Evolutionary conservation across 2,888 invertebrate species (phyloP).

Genomic region (Fissipunctia ypsillon): DNA sequence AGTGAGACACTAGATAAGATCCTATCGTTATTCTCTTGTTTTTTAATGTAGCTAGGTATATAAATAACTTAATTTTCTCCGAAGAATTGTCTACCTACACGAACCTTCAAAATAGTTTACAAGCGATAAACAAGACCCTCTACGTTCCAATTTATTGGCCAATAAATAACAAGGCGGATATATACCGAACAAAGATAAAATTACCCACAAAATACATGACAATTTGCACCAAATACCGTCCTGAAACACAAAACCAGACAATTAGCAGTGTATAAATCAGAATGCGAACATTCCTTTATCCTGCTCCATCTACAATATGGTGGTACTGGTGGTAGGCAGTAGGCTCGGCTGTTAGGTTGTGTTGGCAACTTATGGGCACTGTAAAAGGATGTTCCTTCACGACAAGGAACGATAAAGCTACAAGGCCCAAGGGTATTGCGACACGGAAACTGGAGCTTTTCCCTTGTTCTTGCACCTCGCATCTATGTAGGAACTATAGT

Average conservation of each 20-base stretch:
- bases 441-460: slow-evolving; percentile 78
- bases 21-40: background rate
- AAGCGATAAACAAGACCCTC: slow-evolving; percentile 11
- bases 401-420: slow-evolving; percentile 81
- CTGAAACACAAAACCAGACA: slow-evolving; percentile 59
- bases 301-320: slow-evolving; percentile 50
- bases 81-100: background rate
- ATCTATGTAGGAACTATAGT: slow-evolving; percentile 51
- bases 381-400: slow-evolving; percentile 83
- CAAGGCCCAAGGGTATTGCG: slow-evolving; percentile 73
- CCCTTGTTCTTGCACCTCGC: slow-evolving; percentile 53
- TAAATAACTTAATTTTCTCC: background rate
- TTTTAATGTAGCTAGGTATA: background rate
- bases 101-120: slow-evolving; percentile 7
- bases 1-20: too few relatives aligned
- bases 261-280: slow-evolving; percentile 61
- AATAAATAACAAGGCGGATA: slow-evolving; percentile 32
- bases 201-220: slow-evolving; percentile 25
- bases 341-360: slow-evolving; percentile 68
- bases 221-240: slow-evolving; percentile 35
- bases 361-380: slow-evolving; percentile 79
- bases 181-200: slow-evolving; percentile 19
- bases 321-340: slow-evolving; percentile 64
- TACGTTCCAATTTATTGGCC: slow-evolving; percentile 17
- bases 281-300: slow-evolving; percentile 60